Conservation (phyloP, 2,797 vertebrate species). For the Notolepis coatsorum region DNA sequence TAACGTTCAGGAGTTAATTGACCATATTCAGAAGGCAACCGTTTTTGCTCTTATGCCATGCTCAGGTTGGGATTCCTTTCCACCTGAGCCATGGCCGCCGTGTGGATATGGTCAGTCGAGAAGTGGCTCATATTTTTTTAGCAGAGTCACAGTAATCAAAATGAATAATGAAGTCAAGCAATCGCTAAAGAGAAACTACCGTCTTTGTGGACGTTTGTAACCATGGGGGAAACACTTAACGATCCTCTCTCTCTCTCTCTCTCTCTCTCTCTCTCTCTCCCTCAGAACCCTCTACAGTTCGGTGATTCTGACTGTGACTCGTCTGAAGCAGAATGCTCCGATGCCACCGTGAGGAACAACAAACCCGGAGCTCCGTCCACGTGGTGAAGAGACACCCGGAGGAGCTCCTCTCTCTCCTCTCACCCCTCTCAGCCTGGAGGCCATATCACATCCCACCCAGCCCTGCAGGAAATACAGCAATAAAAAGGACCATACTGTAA, state of each 20-base stretch:
- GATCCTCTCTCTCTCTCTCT: background rate
- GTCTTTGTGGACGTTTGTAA: no score
- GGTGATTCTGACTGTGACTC: conserved; percentile 94
- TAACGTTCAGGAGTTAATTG: no score
- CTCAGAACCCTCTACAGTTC: conserved; percentile 93
- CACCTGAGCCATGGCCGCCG: no score
- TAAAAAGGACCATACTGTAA: conserved; percentile 83
- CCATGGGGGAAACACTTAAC: no score
- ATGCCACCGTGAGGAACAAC: conserved; percentile 96
- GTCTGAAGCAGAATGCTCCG: conserved; percentile 96
- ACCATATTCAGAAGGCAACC: no score
- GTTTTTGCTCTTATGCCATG: no score
- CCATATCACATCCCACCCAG: conserved; percentile 56
- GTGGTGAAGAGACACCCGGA: conserved; percentile 85
- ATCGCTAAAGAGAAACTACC: no score
- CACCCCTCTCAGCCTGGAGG: conserved; percentile 72
- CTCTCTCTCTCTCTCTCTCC: background rate
- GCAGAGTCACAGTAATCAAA: no score
- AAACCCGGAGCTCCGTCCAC: conserved; percentile 92
- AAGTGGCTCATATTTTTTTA: no score
- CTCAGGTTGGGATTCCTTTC: no score
- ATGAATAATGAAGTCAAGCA: no score
- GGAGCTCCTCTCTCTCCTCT: conserved; percentile 42
- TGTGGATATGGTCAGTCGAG: no score
- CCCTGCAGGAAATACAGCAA: conserved; percentile 90